Percentiles rank a stretch among this genome's conserved stretches.
Evolutionary conservation across 2,888 invertebrate genomes (phyloP).

Genomic region (Tricholauxania praeusta): DNA sequence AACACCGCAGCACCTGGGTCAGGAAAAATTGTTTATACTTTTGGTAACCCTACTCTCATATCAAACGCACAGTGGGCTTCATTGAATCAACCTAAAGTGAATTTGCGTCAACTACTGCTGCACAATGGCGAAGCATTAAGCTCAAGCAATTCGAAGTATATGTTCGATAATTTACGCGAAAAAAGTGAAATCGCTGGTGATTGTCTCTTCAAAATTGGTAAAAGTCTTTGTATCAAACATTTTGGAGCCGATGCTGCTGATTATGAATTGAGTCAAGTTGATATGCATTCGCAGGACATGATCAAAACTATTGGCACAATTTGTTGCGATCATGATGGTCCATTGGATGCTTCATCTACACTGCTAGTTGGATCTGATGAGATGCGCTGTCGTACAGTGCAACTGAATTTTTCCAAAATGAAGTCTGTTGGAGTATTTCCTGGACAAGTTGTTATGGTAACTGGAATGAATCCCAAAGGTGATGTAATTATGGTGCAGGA

Average conservation of each 20-base stretch:
- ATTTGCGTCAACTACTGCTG: slow-evolving; percentile 70
- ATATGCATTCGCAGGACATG: slow-evolving; percentile 57
- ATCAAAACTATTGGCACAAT: slow-evolving; percentile 76
- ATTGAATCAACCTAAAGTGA: slow-evolving; percentile 54
- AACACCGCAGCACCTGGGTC: slow-evolving; percentile 60
- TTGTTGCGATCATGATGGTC: slow-evolving; percentile 79
- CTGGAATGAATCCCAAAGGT: slow-evolving; percentile 80
- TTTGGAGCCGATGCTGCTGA: slow-evolving; percentile 57
- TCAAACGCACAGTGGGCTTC: slow-evolving; percentile 63
- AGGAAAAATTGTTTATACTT: slow-evolving; percentile 74
- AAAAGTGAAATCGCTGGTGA: slow-evolving; percentile 62
- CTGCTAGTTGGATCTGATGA: slow-evolving; percentile 76
- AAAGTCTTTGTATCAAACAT: slow-evolving; percentile 60
- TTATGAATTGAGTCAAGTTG: slow-evolving; percentile 62
- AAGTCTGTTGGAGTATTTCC: slow-evolving; percentile 66
- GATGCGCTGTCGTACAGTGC: slow-evolving; percentile 70
- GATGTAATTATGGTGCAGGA: slow-evolving; percentile 77
- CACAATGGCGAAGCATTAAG: slow-evolving; percentile 68
- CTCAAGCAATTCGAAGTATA: slow-evolving; percentile 65
- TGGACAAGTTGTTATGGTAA: slow-evolving; percentile 73
- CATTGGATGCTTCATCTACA: slow-evolving; percentile 78
- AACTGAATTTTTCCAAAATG: slow-evolving; percentile 69
- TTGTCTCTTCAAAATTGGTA: slow-evolving; percentile 61
- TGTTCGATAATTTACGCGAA: slow-evolving; percentile 63
- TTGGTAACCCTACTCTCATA: slow-evolving; percentile 71